Evolutionary conservation across 2,113 vertebrate species (phyloP).

Genomic region (Bos javanicus): DNA sequence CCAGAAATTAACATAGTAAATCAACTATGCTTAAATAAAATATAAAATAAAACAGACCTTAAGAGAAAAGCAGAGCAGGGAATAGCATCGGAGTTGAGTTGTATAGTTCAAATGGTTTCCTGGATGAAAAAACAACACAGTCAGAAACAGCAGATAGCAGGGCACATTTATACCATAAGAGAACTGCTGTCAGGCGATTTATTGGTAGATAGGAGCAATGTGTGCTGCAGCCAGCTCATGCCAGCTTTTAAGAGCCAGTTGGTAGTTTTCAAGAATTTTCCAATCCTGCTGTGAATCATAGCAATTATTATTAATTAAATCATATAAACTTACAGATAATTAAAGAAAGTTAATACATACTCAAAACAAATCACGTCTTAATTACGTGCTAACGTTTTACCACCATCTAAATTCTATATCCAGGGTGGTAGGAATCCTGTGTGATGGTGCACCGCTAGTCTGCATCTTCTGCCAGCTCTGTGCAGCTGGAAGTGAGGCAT

Average conservation of each 20-base stretch:
- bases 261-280: neutral
- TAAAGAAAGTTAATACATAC: neutral
- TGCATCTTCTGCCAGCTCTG: neutral
- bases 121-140: neutral
- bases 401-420: neutral
- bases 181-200: neutral
- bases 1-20: neutral
- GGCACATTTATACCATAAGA: neutral
- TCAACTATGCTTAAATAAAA: neutral
- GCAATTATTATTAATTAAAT: neutral
- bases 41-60: neutral
- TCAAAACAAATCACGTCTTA: neutral
- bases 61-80: neutral
- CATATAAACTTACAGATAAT: neutral
- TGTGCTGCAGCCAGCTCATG: too few relatives aligned
- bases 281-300: neutral
- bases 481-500: neutral
- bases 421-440: fast-evolving
- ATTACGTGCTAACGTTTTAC: neutral
- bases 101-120: neutral
- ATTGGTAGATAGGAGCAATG: neutral
- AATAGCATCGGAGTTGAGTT: neutral
- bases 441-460: fast-evolving
- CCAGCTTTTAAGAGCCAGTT: neutral
- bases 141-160: neutral